Evolutionary conservation across 2,797 vertebrate genomes (phyloP), one percentile per base, ranked within the genome.

Genomic region (Tokudaia muenninki): DNA sequence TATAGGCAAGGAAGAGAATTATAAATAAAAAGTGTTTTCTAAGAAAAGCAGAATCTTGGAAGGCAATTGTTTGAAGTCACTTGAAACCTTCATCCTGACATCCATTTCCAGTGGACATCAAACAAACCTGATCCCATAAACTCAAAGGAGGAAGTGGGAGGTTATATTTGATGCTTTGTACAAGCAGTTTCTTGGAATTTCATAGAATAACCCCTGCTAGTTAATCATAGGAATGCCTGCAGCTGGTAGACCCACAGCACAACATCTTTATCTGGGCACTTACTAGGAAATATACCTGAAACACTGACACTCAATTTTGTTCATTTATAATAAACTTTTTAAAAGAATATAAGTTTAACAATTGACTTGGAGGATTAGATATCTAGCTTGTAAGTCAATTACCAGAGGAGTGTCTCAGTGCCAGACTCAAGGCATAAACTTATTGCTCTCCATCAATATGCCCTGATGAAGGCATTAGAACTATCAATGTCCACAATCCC

Each of bases 351-450:
- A 93, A 63, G 26, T 95, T 96, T 91, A 1, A 79, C 55, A 75
- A 94, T 83, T 95, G 94, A 91, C 96, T 96, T 82, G 92, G 95
- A 96, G 92, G 72, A 94, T 24, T 75, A 92, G 29, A 84, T 61
- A 70, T 94, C 86, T 87, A 87, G 94, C 7, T 1, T 44, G 47
- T 81, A 65, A 91, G 94, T 84, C 87, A 65, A 70, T 82, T 97
- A 55, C 95, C 87, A 80, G 87, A 47, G 75, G 37, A 97, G 77
- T 97, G 72, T 50, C 34, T 0, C 0, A 74, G 91, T 92, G 12
- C 44, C 89, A 91, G 74, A 57, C 89, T 94, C 89, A 83, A 94
- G 92, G 67, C 67, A 70, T 34, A 34, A 1, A 88, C 92, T 59
- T 57, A 16, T 72, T 89, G 79, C 87, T 91, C 52, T 77, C 67